Evolutionary conservation across 2,888 invertebrate species (phyloP), one percentile per base, ranked within the genome.

Genomic region (Drosophila ezoana): DNA sequence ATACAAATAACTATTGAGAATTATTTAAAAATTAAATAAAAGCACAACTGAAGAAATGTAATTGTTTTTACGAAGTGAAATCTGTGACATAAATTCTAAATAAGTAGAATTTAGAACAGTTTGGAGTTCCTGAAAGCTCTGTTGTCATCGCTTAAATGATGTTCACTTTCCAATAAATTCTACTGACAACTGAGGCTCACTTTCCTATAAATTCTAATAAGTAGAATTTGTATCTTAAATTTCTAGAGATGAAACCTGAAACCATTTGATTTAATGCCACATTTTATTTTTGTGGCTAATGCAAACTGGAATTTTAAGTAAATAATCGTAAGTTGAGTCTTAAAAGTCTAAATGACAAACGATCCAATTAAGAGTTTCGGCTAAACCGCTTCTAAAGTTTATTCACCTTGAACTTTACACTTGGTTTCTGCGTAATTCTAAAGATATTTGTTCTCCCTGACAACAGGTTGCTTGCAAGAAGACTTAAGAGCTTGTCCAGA

Each of bases 311-410:
- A 32, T 37, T 37, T 13, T 13, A 11, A 8, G 5, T 32, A 20
- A 43, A 20, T 11, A 33, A 20, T 11, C 14, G 18, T 11, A 28
- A 6, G 1, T n/a, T 4, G n/a, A 13, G 1, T 11, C 8, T 5
- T 35, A 56, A n/a, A 53, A 43, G 5, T 18, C 16, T 28, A 28
- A 32, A 44, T 56, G 28, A 60, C 43, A 37, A 56, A 44, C 18
- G 23, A 53, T 16, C 9, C 18, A 43, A 23, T 43, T 33, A 11
- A 33, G 13, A 32, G 28, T 37, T 53, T n/a, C 20, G 33, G 45
- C 16, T 43, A 18, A 43, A 20, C 13, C 20, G 13, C 43, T 47
- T 16, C 6, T 23, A 11, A 23, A 45, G 35, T 40, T 40, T 10
- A 8, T 49, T 41, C 14, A 16, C 32, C 33, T 41, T 33, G 28